phyloP scores from a whole-genome alignment of 2,888 invertebrate genomes.

The Chesias legatella region DNA sequence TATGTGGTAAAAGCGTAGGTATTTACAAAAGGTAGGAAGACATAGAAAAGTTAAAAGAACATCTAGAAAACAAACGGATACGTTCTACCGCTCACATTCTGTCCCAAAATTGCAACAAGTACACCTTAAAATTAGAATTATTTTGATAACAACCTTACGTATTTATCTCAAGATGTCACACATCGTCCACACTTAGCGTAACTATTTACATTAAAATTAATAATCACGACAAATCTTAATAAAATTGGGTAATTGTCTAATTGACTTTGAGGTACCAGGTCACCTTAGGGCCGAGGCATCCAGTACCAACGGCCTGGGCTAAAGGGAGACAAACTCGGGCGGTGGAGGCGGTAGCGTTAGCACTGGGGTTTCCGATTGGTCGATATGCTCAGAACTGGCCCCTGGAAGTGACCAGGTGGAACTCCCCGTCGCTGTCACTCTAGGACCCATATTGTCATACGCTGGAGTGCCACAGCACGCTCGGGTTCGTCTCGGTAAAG shows the following conservation, averaged over 20 bases:
- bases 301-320: slow-evolving; percentile 74
- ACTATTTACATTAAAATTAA: slow-evolving; percentile 64
- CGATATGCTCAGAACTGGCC: slow-evolving; percentile 59
- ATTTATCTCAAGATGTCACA: slow-evolving; percentile 71
- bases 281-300: slow-evolving; percentile 71
- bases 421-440: slow-evolving; percentile 93
- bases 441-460: slow-evolving; percentile 95
- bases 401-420: slow-evolving; percentile 90
- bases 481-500: slow-evolving; percentile 72
- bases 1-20: too few species aligned
- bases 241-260: slow-evolving; percentile 72
- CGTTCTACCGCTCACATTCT: slow-evolving; percentile 50
- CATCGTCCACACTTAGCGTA: slow-evolving; percentile 60
- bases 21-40: slow-evolving; percentile 79
- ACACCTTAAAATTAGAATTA: slow-evolving; percentile 57
- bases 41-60: slow-evolving; percentile 62
- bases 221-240: slow-evolving; percentile 59
- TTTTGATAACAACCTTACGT: slow-evolving; percentile 76
- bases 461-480: slow-evolving; percentile 82
- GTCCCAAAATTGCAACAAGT: slow-evolving; percentile 63
- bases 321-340: slow-evolving; percentile 73
- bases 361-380: slow-evolving; percentile 66
- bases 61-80: slow-evolving; percentile 57
- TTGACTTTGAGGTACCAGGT: slow-evolving; percentile 75
- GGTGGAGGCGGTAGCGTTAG: slow-evolving; percentile 80